Base-by-base conservation (phyloP, 2,797 vertebrate species). In the Pitangus sulphuratus region DNA sequence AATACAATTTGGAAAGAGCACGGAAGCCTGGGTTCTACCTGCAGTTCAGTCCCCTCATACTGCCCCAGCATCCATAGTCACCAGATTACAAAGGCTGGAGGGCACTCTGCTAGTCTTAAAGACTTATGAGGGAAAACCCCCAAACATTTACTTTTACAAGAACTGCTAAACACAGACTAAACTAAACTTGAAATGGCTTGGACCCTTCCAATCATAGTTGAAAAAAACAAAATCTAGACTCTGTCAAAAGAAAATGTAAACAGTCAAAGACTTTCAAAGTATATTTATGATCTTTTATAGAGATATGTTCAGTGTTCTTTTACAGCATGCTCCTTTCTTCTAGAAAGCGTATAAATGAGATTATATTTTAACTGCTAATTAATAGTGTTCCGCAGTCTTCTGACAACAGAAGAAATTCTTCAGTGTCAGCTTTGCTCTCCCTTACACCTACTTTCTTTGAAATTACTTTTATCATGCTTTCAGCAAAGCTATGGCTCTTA, bases 351-450 rank as follows among this genome's bases (percentile, higher is more conserved):
- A 72, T 45, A 92, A 89, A 95, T 89, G 39, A 92, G 56, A 71
- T 89, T 53, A 86, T 74, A 62, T 89, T 94, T 96, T 91, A 88
- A 56, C 44, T 71, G 60, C 78, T 94, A 92, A 92, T 95, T 95
- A 93, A 84, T 60, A 72, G 53, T 66, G 33, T 82, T 95, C 47
- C 47, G 82, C 70, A 79, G 70, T 22, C 54, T 94, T 90, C 70
- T 84, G 74, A 90, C 33, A 88, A 79, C 88, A 94, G 84, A 84
- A 9, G 40, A 88, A 70, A 53, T 76, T 87, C 58, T 84, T 82
- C 74, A 84, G 66, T 57, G 51, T 66, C 62, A 87, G 68, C 74
- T 90, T 76, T 86, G 20, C 58, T 93, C 40, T 93, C 22, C 11
- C 28, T 88, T 75, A 66, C 25, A 76, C 74, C 70, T 86, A 21